These are phyloP conservation scores for Epinotia nisella DNA, from an alignment of 2,888 invertebrate species.

Conservation along the genomic window DNA sequence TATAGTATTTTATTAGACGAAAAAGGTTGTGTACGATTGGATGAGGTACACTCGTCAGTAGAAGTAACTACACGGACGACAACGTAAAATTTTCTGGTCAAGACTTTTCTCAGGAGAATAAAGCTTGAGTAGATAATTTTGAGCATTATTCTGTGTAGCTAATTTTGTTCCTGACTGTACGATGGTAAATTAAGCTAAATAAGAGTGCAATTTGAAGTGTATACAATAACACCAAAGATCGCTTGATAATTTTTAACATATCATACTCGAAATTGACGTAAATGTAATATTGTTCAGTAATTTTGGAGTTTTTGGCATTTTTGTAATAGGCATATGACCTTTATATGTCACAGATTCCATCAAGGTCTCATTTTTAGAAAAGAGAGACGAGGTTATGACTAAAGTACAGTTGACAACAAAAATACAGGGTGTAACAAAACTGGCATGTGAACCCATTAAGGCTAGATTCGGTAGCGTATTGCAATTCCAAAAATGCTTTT, in stretches of 20 bases:
- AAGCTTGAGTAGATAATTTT: not conserved
- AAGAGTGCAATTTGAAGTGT: constrained; percentile 45
- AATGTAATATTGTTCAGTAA: not conserved
- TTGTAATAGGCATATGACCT: not conserved
- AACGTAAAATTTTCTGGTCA: not conserved
- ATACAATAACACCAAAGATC: constrained; percentile 72
- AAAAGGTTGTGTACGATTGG: constrained; percentile 32
- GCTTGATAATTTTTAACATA: constrained; percentile 66
- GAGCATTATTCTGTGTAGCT: not conserved
- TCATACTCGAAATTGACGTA: constrained; percentile 47
- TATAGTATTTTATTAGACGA: constrained; percentile 45
- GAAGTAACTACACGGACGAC: not conserved
- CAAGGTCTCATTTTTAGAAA: not conserved
- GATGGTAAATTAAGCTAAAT: constrained; percentile 24
- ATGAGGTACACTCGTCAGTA: not conserved
- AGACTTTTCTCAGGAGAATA: not conserved
- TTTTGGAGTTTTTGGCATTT: not conserved
- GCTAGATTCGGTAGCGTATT: no score
- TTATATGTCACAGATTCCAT: not conserved
- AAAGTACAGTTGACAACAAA: not conserved
- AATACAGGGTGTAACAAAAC: no score
- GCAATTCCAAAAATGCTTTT: no score
- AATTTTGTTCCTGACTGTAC: not conserved
- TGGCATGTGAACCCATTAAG: no score
- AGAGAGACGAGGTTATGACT: not conserved